These are phyloP conservation scores for Harpegnathos saltator DNA, from an alignment of 1,140 invertebrate species.

Conservation along the genomic window DNA sequence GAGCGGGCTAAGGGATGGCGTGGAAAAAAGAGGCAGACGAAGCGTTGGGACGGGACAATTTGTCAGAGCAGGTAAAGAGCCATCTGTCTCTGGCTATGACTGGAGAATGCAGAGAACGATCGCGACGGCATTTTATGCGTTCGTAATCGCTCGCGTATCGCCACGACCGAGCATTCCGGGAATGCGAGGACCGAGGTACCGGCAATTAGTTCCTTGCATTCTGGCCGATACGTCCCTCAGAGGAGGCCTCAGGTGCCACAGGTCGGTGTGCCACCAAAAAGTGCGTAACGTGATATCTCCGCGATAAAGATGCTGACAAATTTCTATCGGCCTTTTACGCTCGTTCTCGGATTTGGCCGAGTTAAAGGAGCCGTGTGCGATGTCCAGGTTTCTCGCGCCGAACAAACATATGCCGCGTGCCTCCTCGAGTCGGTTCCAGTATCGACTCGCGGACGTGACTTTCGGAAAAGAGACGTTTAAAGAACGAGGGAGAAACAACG, in stretches of 20 bases:
- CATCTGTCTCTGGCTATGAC: conserved; percentile 59
- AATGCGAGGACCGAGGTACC: conserved; percentile 67
- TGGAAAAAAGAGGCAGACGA: background rate
- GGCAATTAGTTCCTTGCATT: conserved; percentile 71
- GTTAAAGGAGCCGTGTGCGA: no score
- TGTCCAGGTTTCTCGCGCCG: no score
- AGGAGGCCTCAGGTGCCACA: conserved; percentile 16
- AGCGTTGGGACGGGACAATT: conserved; percentile 50
- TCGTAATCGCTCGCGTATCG: conserved; percentile 73
- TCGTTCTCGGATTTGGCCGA: conserved; percentile 30
- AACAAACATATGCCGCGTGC: no score
- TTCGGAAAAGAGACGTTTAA: no score
- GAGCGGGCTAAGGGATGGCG: background rate
- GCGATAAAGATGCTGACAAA: conserved; percentile 38
- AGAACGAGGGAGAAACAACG: background rate
- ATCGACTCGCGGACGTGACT: no score
- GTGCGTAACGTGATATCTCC: conserved; percentile 44
- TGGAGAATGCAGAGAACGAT: conserved; percentile 63
- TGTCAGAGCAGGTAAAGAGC: conserved; percentile 62
- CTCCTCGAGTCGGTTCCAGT: no score
- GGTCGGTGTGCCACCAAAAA: conserved; percentile 23
- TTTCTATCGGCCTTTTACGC: conserved; percentile 19
- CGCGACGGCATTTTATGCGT: conserved; percentile 66
- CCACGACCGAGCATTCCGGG: conserved; percentile 63
- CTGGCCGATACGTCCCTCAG: conserved; percentile 41